These are phyloP conservation scores for Tokudaia tokunoshimensis DNA, from an alignment of 2,797 vertebrate genomes.

Conservation along the genomic window DNA sequence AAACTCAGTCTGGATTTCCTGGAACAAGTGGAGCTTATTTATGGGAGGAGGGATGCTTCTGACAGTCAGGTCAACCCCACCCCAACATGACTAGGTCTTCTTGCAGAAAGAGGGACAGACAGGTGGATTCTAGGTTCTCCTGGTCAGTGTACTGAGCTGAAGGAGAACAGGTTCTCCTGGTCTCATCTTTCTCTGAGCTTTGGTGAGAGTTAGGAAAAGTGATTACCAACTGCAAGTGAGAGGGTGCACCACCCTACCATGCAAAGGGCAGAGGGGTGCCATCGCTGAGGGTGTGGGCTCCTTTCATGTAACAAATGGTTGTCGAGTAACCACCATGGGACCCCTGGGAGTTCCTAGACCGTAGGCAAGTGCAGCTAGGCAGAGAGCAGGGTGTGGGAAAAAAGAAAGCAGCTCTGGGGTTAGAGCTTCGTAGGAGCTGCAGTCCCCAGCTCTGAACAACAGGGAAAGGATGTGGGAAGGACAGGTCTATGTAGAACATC, in stretches of 20 bases:
- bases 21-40: slow-evolving; percentile 75
- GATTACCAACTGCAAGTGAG: not conserved
- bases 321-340: not conserved
- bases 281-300: not conserved
- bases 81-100: not conserved
- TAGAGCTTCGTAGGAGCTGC: not conserved
- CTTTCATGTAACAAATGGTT: not conserved
- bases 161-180: not conserved
- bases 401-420: not conserved
- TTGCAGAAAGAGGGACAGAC: not conserved
- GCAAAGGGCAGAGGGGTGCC: not conserved
- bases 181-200: not conserved
- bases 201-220: not conserved
- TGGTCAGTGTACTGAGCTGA: not conserved
- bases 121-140: not conserved
- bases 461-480: not conserved
- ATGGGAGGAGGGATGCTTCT: slow-evolving; percentile 66
- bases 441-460: no score
- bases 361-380: not conserved
- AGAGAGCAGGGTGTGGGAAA: not conserved
- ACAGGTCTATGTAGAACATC: not conserved
- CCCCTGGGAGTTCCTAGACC: not conserved
- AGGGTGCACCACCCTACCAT: not conserved
- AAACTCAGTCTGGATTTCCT: slow-evolving; percentile 83
- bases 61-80: not conserved